Percentiles rank a stretch among this genome's conserved stretches.
Conservation (phyloP, 35 echinoderm and acorn worm genomes). For the Ptychodera flava region DNA sequence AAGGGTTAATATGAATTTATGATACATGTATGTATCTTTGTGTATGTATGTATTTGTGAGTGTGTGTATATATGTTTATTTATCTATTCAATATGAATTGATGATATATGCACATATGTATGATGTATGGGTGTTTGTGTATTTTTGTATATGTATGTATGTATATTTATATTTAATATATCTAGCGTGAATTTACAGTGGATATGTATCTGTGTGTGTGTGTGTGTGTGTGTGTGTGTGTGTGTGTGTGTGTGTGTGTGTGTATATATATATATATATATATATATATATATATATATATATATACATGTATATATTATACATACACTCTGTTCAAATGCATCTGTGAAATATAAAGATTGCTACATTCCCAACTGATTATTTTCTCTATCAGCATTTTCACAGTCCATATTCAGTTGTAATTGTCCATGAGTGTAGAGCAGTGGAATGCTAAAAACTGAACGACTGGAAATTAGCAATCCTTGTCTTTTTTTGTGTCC, state of each 20-base stretch:
- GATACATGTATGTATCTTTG: not conserved
- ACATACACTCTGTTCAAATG: not conserved
- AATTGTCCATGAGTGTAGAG: too few relatives aligned
- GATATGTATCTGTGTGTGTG: not conserved
- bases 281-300: not conserved
- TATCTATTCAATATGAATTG: not conserved
- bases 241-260: not conserved
- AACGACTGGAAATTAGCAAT: too few relatives aligned
- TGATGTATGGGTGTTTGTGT: not conserved
- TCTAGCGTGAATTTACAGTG: too few relatives aligned
- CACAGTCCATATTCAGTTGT: too few relatives aligned
- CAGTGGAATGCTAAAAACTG: too few relatives aligned
- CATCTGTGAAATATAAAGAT: too few relatives aligned
- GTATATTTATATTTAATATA: not conserved
- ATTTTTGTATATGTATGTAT: not conserved
- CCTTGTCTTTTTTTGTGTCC: too few relatives aligned
- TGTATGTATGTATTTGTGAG: not conserved
- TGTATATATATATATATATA: not conserved
- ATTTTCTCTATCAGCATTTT: too few relatives aligned
- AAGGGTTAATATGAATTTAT: not conserved
- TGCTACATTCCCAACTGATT: too few relatives aligned
- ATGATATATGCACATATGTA: not conserved
- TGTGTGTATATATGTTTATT: not conserved
- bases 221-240: not conserved
- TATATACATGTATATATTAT: not conserved